These are phyloP conservation scores for Struthidea cinerea DNA, from an alignment of 2,113 vertebrate genomes.

Conservation along the genomic window DNA sequence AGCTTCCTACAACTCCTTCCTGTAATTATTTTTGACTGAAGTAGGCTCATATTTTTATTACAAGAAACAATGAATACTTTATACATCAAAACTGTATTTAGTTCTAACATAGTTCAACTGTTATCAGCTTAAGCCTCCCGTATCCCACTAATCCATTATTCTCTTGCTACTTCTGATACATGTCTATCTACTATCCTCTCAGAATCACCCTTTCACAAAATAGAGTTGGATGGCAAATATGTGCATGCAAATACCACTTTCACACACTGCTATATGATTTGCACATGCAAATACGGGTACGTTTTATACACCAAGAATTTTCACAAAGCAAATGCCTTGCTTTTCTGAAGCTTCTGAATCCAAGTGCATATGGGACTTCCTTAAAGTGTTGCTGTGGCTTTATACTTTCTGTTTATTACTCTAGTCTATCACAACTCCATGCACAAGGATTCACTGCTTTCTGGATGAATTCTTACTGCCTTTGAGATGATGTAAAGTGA, in stretches of 20 bases:
- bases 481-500: neutral
- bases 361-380: neutral
- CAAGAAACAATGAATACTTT: neutral
- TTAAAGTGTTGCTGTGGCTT: neutral
- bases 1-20: neutral
- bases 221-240: neutral
- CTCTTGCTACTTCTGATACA: neutral
- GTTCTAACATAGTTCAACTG: neutral
- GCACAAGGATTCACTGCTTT: neutral
- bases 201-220: neutral
- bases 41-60: neutral
- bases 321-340: neutral
- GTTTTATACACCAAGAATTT: neutral
- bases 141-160: neutral
- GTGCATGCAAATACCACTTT: neutral
- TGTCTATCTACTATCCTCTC: neutral
- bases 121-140: neutral
- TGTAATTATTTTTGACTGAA: neutral
- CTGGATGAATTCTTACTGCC: neutral
- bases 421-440: neutral
- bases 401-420: neutral
- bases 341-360: neutral
- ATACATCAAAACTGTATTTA: neutral
- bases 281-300: neutral
- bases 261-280: neutral